Conservation (phyloP, 2,888 invertebrate genomes). For the Eupeodes latifasciatus region DNA sequence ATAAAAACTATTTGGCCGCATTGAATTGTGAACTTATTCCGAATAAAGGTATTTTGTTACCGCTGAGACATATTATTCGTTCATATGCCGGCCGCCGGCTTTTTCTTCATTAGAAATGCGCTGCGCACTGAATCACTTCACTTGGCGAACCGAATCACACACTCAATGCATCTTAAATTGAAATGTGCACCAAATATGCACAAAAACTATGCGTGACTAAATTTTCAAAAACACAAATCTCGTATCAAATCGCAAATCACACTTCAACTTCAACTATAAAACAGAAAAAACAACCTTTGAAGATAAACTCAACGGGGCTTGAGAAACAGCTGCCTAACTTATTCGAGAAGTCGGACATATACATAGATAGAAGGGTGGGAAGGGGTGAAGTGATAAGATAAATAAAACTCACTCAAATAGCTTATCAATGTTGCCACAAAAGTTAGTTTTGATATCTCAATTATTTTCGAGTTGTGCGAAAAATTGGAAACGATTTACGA, state of each 20-base stretch:
- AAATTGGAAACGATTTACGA: background rate
- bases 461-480: background rate
- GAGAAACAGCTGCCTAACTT: conserved; percentile 34
- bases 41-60: conserved; percentile 19
- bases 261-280: background rate
- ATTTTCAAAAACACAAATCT: conserved; percentile 38
- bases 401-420: conserved; percentile 39
- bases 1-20: background rate
- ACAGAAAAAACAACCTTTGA: conserved; percentile 1
- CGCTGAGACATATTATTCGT: conserved; percentile 1
- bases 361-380: background rate
- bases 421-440: conserved; percentile 40
- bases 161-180: conserved; percentile 36
- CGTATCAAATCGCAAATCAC: conserved; percentile 22
- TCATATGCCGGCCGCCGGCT: conserved; percentile 37
- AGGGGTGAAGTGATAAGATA: conserved; percentile 25
- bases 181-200: conserved; percentile 32
- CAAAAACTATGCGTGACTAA: conserved; percentile 46
- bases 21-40: conserved; percentile 23
- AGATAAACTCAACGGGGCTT: conserved; percentile 31
- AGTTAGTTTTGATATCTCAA: conserved; percentile 8
- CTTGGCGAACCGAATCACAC: conserved; percentile 31
- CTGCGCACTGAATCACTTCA: conserved; percentile 49
- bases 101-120: conserved; percentile 61
- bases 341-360: conserved; percentile 21